Base-by-base conservation (phyloP, 2,888 invertebrate genomes). In the Hydraecia micacea region DNA sequence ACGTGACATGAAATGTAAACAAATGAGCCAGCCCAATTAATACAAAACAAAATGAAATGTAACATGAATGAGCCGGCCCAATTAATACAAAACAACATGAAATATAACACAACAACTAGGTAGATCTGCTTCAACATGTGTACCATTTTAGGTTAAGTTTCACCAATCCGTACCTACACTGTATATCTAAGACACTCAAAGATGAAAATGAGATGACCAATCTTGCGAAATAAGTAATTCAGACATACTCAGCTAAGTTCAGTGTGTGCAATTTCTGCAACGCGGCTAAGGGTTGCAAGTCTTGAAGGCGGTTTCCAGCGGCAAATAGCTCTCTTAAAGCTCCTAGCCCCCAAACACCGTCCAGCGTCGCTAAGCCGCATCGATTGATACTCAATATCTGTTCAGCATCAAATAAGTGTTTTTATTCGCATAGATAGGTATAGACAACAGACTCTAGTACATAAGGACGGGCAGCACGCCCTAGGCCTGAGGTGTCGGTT, bases 341-440 rank as follows among this genome's bases (percentile, higher is more conserved):
- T 7, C 97, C 97, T 79, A 98, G 91, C 0, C 98, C 98, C 95
- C 97, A 97, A 11, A 98, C 97, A 13, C 98, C 98, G 88, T 98
- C 98, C 83, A 98, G 95, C 83, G 97, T 97, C 36, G 96, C 97
- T 73, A 98, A 92, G 0, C 97, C 97, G 90, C 98, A 98, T 66
- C 97, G 97, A 87, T 97, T 97, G 11, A 98, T 97, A 88, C 96
- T 96, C 70, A 97, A 89, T 28, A 93, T 88, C 97, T 97, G 77
- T 79, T 73, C 0, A 75, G 84, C 28, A 13, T 75, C 32, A 55
- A 70, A 49, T 62, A 62, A 11, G 3, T 67, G 1, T 49, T n/a
- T 18, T 9, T 52, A 36, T 36, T 36, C 36, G 32, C 9, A 62
- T 28, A 39, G 25, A 32, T 52, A 32, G 32, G 32, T 32, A 4